phyloP scores from a whole-genome alignment of 1,140 invertebrate genomes.

The Drosophila leontia region DNA sequence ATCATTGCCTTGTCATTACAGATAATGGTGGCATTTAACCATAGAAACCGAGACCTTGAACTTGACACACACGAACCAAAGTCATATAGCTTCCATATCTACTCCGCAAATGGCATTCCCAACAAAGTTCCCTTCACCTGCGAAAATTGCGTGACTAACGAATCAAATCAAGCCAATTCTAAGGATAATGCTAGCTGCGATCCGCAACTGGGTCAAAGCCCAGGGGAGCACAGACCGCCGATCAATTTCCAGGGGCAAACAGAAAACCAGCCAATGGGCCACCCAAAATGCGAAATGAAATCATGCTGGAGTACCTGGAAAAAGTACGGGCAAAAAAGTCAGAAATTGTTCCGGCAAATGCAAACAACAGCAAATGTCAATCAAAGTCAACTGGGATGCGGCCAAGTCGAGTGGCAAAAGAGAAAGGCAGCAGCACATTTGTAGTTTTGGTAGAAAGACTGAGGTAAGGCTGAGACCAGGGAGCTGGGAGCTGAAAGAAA shows the following conservation, averaged over 20 bases:
- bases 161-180: conserved; percentile 31
- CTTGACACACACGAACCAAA: conserved; percentile 48
- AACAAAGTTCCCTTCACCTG: conserved; percentile 4
- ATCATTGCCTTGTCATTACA: conserved; percentile 18
- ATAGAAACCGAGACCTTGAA: conserved; percentile 52
- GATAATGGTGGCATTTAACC: conserved; percentile 15
- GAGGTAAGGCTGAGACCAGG: background rate
- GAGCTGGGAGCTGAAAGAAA: conserved; percentile 11
- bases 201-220: conserved; percentile 56
- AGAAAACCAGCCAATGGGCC: conserved; percentile 31
- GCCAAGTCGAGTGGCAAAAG: conserved; percentile 75
- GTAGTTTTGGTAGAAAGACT: conserved; percentile 13
- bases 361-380: conserved; percentile 78
- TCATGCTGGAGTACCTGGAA: conserved; percentile 13
- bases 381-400: conserved; percentile 76
- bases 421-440: conserved; percentile 66
- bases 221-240: conserved; percentile 37
- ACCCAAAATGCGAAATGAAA: conserved; percentile 65
- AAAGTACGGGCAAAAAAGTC: conserved; percentile 19
- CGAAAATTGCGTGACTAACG: conserved; percentile 63
- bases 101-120: background rate
- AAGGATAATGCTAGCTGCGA: conserved; percentile 28
- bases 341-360: conserved; percentile 70
- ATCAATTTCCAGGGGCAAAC: conserved; percentile 61
- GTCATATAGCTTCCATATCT: conserved; percentile 1